These are phyloP conservation scores for Paracyclopina nana DNA, from an alignment of 1,140 invertebrate species.

Conservation along the genomic window DNA sequence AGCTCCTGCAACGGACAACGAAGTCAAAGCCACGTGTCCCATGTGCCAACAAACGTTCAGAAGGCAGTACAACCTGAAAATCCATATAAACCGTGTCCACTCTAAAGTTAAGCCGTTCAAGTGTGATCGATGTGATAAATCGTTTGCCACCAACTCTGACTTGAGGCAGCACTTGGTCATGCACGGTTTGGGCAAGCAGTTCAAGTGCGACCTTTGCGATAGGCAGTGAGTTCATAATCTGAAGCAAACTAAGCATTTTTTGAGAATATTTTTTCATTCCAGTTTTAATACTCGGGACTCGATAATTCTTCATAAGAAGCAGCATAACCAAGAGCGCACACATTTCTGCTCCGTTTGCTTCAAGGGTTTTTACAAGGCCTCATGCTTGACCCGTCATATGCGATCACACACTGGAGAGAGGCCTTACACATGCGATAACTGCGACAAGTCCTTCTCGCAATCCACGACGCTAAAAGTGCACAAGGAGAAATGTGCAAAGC, in stretches of 20 bases:
- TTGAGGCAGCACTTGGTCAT: slow-evolving; percentile 12
- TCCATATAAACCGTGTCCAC: slow-evolving; percentile 7
- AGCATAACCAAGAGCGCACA: slow-evolving; percentile 10
- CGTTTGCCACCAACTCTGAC: slow-evolving; percentile 15
- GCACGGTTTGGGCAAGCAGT: slow-evolving; percentile 7
- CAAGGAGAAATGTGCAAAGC: slow-evolving; percentile 3
- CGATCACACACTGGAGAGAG: slow-evolving; percentile 24
- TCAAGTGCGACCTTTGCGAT: slow-evolving; percentile 12
- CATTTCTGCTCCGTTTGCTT: slow-evolving; percentile 12
- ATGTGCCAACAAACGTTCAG: slow-evolving; percentile 12
- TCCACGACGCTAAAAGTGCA: slow-evolving; percentile 31
- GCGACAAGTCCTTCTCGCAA: slow-evolving; percentile 28
- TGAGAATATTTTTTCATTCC: neutral
- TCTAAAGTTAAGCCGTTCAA: slow-evolving; percentile 4
- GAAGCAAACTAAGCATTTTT: neutral
- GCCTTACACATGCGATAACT: slow-evolving; percentile 27
- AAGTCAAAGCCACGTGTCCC: slow-evolving; percentile 12
- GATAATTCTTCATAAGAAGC: slow-evolving; percentile 14
- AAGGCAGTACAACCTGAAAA: neutral
- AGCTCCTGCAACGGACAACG: neutral
- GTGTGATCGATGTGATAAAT: slow-evolving; percentile 10
- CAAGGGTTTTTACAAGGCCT: slow-evolving; percentile 14
- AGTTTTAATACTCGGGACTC: slow-evolving; percentile 15
- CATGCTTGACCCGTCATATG: slow-evolving; percentile 11
- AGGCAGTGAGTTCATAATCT: neutral